These are phyloP conservation scores for Protomyctophum bolini DNA, from an alignment of 2,113 vertebrate species.

Conservation along the genomic window DNA sequence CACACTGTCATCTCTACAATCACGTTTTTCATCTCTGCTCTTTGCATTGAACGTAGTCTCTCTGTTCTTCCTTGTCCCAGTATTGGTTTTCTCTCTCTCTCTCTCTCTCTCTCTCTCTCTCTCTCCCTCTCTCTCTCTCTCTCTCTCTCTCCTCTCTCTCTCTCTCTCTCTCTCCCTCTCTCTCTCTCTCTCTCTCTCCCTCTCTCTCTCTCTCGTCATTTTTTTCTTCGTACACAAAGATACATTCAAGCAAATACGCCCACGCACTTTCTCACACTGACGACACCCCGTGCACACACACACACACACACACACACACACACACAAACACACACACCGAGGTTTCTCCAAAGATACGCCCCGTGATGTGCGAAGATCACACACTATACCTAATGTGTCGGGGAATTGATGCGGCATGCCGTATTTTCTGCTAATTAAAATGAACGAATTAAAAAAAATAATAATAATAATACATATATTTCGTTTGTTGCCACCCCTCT, in stretches of 20 bases:
- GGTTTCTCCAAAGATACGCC: constrained; percentile 70
- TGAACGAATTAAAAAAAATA: constrained; percentile 15
- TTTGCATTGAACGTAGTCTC: background rate
- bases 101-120: background rate
- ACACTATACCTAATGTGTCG: constrained; percentile 64
- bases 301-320: constrained; percentile 66
- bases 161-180: constrained; percentile 16
- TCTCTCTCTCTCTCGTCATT: constrained; percentile 46
- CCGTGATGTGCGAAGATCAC: constrained; percentile 67
- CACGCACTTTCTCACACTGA: constrained; percentile 71
- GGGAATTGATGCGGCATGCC: constrained; percentile 51
- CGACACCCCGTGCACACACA: constrained; percentile 70
- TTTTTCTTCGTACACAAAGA: constrained; percentile 67
- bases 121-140: constrained; percentile 7
- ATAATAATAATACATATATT: background rate
- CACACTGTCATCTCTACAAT: background rate
- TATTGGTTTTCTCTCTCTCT: background rate
- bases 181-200: constrained; percentile 21
- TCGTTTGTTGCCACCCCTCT: constrained; percentile 33
- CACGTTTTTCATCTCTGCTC: background rate
- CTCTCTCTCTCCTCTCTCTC: constrained; percentile 28
- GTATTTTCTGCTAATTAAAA: constrained; percentile 50
- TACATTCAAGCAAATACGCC: constrained; percentile 74
- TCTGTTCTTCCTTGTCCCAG: background rate
- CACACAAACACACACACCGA: constrained; percentile 64